phyloP scores from a whole-genome alignment of 2,888 invertebrate genomes.

The Eledona agricola region DNA sequence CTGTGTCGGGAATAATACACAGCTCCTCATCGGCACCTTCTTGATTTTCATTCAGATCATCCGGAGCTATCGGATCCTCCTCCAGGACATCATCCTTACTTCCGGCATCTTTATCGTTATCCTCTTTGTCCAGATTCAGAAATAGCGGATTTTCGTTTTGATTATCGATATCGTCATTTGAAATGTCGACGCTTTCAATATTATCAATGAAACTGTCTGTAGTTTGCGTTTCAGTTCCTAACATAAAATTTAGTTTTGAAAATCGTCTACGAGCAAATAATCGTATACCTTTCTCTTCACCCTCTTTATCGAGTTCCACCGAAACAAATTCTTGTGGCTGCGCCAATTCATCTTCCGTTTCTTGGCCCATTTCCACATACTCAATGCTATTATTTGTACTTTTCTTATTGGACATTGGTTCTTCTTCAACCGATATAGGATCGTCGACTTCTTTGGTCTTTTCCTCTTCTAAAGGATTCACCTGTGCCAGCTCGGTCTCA shows the following conservation, averaged over 20 bases:
- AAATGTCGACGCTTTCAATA: not conserved
- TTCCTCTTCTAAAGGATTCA: too few species aligned
- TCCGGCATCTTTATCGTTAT: conserved; percentile 45
- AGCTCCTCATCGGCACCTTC: conserved; percentile 74
- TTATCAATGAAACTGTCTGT: not conserved
- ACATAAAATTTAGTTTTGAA: not conserved
- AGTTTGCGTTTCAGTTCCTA: not conserved
- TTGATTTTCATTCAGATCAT: conserved; percentile 45
- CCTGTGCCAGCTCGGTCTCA: too few species aligned
- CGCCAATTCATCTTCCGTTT: too few species aligned
- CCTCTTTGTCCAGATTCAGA: conserved; percentile 25
- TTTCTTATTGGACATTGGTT: too few species aligned
- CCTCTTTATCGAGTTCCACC: too few species aligned
- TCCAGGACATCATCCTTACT: conserved; percentile 51
- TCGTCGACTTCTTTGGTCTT: too few species aligned
- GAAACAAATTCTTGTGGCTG: too few species aligned
- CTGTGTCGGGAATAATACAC: conserved; percentile 74
- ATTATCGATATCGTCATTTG: conserved; percentile 9
- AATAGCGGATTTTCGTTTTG: conserved; percentile 24
- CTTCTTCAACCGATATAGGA: too few species aligned
- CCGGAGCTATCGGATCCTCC: conserved; percentile 49
- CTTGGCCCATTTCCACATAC: too few species aligned
- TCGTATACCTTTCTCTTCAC: not conserved
- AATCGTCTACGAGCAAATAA: not conserved
- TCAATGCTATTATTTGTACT: too few species aligned